Percentiles rank a stretch among this genome's conserved stretches.
These are phyloP conservation scores for Probosciger aterrimus DNA, from an alignment of 2,113 vertebrate species.

Conservation along the genomic window DNA sequence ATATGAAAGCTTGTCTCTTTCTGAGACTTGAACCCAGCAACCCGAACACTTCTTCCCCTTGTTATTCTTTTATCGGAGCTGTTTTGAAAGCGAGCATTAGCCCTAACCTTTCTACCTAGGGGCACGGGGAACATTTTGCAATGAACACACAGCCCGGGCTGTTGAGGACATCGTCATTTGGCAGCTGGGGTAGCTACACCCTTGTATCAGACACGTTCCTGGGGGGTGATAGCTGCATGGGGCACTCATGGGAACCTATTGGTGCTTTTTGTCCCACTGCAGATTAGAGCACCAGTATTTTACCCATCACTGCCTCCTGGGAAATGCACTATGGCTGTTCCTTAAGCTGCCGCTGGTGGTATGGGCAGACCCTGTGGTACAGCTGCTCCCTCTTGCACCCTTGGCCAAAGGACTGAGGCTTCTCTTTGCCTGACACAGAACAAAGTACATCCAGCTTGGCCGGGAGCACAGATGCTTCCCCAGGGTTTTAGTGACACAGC, in stretches of 20 bases:
- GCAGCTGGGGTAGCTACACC: not conserved
- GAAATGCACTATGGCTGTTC: not conserved
- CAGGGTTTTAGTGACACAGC: not conserved
- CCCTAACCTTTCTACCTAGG: not conserved
- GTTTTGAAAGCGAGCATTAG: not conserved
- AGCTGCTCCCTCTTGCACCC: not conserved
- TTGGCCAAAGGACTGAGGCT: not conserved
- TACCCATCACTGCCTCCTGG: not conserved
- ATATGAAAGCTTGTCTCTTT: not conserved
- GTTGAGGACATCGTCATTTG: not conserved
- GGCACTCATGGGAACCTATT: not conserved
- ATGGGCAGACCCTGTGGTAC: not conserved
- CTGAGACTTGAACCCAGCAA: not conserved
- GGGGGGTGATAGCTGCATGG: not conserved
- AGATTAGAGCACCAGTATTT: not conserved
- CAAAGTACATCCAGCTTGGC: not conserved
- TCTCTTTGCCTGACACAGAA: not conserved
- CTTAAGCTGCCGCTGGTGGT: not conserved
- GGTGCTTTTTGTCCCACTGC: not conserved
- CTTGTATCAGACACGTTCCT: not conserved
- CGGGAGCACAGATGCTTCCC: accelerated
- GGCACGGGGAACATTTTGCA: not conserved
- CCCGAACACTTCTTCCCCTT: not conserved
- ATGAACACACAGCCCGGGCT: not conserved
- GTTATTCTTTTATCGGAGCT: not conserved